These are phyloP conservation scores for Drosophila kikkawai DNA, from an alignment of 1,140 invertebrate genomes.

Conservation along the genomic window DNA sequence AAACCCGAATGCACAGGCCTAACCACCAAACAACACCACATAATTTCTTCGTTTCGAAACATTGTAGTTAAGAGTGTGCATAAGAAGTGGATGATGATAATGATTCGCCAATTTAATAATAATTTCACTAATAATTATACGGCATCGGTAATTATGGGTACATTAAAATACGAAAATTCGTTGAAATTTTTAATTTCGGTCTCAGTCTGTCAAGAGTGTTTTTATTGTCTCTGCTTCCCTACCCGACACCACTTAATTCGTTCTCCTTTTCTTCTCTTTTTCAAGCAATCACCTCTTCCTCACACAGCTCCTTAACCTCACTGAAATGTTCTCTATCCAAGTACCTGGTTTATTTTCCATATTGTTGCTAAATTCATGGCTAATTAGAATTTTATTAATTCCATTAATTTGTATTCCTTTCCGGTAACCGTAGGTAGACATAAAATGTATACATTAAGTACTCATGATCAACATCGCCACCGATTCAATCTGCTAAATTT, in stretches of 20 bases:
- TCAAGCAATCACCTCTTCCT: not conserved
- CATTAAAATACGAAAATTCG: constrained; percentile 56
- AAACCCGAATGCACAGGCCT: not conserved
- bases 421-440: not conserved
- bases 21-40: not conserved
- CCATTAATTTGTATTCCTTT: constrained; percentile 1
- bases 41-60: not conserved
- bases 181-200: constrained; percentile 58
- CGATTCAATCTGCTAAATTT: too few species aligned
- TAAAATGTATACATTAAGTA: not conserved
- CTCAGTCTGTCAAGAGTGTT: constrained; percentile 1
- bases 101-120: constrained; percentile 72
- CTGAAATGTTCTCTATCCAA: not conserved
- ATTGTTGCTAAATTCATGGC: not conserved
- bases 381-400: constrained; percentile 12
- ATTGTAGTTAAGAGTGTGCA: constrained; percentile 4
- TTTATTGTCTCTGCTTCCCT: constrained; percentile 7
- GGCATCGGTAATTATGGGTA: constrained; percentile 53
- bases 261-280: constrained; percentile 2
- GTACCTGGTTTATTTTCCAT: not conserved
- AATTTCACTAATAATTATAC: constrained; percentile 70
- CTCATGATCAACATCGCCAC: not conserved
- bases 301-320: not conserved
- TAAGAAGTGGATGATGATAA: constrained; percentile 55
- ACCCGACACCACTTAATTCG: not conserved